Percentiles rank a stretch among this genome's conserved stretches.
phyloP scores from a whole-genome alignment of 64 coral and sea anemone genomes.

The Actinia tenebrosa region DNA sequence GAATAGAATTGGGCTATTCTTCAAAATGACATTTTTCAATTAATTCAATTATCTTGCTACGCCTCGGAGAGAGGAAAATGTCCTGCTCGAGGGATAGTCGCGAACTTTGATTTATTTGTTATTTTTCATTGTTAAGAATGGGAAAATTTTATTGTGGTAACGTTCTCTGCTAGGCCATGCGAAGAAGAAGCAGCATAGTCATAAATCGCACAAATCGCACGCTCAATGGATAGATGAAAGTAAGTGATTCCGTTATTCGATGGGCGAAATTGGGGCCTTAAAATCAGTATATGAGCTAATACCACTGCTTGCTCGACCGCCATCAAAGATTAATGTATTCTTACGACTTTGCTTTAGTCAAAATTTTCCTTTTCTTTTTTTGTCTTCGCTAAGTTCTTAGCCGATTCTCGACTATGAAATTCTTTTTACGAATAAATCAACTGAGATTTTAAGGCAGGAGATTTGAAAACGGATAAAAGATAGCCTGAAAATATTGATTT shows the following conservation, averaged over 20 bases:
- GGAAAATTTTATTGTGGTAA: background rate
- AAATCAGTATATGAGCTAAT: background rate
- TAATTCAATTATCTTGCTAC: background rate
- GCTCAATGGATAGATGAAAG: background rate
- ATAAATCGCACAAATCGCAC: background rate
- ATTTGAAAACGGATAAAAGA: background rate
- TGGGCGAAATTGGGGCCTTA: background rate
- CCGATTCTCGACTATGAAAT: background rate
- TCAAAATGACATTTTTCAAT: constrained; percentile 6
- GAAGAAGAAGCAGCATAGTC: background rate
- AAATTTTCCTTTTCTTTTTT: background rate
- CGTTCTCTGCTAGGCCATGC: background rate
- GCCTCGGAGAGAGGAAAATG: background rate
- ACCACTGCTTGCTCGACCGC: background rate
- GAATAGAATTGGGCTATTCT: background rate
- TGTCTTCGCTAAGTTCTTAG: background rate
- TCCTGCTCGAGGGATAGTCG: background rate
- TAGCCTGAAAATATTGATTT: background rate
- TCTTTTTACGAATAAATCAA: background rate
- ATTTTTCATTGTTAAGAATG: background rate
- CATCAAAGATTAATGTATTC: constrained; percentile 64
- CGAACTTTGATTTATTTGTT: background rate
- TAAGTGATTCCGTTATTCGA: constrained; percentile 24
- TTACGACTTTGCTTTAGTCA: constrained; percentile 7
- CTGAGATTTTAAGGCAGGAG: background rate